These are phyloP conservation scores for Macropodus opercularis DNA, from an alignment of 2,797 vertebrate genomes.

Conservation along the genomic window DNA sequence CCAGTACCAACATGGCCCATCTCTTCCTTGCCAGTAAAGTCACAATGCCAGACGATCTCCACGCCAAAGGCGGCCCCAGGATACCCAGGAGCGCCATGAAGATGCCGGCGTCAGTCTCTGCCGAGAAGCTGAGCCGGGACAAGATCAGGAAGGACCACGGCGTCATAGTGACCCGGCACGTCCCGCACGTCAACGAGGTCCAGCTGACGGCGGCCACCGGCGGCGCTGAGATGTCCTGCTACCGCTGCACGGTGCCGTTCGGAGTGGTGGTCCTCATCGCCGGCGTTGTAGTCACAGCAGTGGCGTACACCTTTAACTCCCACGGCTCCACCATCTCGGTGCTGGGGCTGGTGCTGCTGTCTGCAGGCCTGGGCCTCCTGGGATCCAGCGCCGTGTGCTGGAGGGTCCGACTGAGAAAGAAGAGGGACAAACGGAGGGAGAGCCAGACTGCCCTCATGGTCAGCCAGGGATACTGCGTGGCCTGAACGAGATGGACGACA, in stretches of 20 bases:
- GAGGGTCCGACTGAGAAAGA: slow-evolving; percentile 80
- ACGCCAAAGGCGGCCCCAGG: slow-evolving; percentile 77
- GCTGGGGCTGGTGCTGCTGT: slow-evolving; percentile 88
- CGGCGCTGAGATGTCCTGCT: slow-evolving; percentile 90
- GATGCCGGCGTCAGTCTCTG: slow-evolving; percentile 8
- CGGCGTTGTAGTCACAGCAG: slow-evolving; percentile 86
- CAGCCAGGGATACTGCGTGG: slow-evolving; percentile 62
- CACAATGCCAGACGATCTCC: slow-evolving; percentile 82
- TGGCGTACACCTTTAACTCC: slow-evolving; percentile 92
- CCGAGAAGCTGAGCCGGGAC: slow-evolving; percentile 79
- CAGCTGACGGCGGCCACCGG: slow-evolving; percentile 89
- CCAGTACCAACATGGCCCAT: slow-evolving; percentile 50
- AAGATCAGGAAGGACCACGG: slow-evolving; percentile 54
- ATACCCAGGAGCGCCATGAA: slow-evolving; percentile 56
- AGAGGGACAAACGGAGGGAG: slow-evolving; percentile 85
- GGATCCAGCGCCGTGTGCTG: slow-evolving; percentile 87
- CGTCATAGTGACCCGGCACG: slow-evolving; percentile 51
- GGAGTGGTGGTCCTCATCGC: slow-evolving; percentile 89
- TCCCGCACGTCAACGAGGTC: slow-evolving; percentile 83
- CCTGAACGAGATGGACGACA: no score
- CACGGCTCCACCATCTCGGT: slow-evolving; percentile 92
- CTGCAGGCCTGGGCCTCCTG: slow-evolving; percentile 84
- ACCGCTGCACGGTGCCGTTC: slow-evolving; percentile 89
- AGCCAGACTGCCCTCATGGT: slow-evolving; percentile 89
- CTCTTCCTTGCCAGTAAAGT: slow-evolving; percentile 68